Conservation (phyloP, 1,140 invertebrate genomes). For the Trissolcus basalis region DNA sequence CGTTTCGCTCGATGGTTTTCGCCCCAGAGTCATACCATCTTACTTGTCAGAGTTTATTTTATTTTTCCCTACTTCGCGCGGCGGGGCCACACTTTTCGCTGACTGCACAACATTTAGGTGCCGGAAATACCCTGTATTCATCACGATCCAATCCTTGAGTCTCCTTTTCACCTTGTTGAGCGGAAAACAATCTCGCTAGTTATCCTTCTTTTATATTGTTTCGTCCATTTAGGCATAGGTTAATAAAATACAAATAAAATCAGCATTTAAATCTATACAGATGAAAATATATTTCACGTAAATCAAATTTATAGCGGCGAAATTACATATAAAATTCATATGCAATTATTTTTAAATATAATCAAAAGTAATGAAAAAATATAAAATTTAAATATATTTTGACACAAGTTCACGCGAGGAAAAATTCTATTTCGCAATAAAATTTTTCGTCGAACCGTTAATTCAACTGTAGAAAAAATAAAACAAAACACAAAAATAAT, state of each 20-base stretch:
- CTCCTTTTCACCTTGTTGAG: constrained; percentile 36
- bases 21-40: constrained; percentile 30
- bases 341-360: no score
- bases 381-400: no score
- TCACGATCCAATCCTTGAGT: constrained; percentile 34
- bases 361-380: no score
- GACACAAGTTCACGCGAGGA: no score
- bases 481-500: no score
- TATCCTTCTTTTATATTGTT: constrained; percentile 27
- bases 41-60: constrained; percentile 34
- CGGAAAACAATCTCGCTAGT: constrained; percentile 33
- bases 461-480: no score
- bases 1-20: constrained; percentile 42
- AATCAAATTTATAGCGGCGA: no score
- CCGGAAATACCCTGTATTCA: constrained; percentile 38
- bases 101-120: constrained; percentile 46
- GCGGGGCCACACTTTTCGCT: constrained; percentile 33
- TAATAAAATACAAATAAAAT: not conserved
- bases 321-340: no score
- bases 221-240: constrained; percentile 6
- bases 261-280: not conserved
- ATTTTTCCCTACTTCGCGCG: constrained; percentile 39
- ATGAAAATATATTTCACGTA: no score
- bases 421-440: no score
- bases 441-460: no score